Evolutionary conservation across 2,797 vertebrate species (phyloP), one percentile per base, ranked within the genome.

Genomic region (Acestrorhynchus altus): DNA sequence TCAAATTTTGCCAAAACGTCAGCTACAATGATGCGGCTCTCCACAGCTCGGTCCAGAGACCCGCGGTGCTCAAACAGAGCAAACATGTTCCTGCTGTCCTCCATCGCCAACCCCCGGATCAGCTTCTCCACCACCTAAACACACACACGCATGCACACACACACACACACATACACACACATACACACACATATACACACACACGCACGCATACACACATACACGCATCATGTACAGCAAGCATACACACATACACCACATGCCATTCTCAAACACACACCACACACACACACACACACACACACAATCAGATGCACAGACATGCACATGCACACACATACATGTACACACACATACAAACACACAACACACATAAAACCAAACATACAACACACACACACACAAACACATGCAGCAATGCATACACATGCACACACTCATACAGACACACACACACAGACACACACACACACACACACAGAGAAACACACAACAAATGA

Each of bases 1-100:
- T 98, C 96, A 81, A 97, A 97, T 87, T 96, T 97, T 64, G 96
- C 96, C 86, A 98, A 84, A 71, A 97, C 94, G 65, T 98, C 96
- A 3, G 96, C 95, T 74, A 98, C 96, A 1, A 96, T 94, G 49
- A 96, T 94, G 0, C 96, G 88, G 77, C 96, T 96, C 85, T 97
- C 96, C 78, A 98, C 95, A 1, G 96, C 96, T 59, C 91, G 91
- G 89, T 95, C 95, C 10, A 94, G 88, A 4, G 81, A 86, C 70
- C 90, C 93, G 60, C 93, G 95, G 71, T 95, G 96, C 82, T 96
- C 96, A 79, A 96, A 96, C 83, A 96, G 86, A 68, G 96, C 93
- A 46, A 96, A 96, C 95, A 96, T 95, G 87, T 96, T 96, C 85
- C 93, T 94, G 89, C 95, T 95, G 74, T 96, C 94, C 85, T 96